These are phyloP conservation scores for Cyprinodon diabolis DNA, from an alignment of 2,797 vertebrate genomes.

Conservation along the genomic window DNA sequence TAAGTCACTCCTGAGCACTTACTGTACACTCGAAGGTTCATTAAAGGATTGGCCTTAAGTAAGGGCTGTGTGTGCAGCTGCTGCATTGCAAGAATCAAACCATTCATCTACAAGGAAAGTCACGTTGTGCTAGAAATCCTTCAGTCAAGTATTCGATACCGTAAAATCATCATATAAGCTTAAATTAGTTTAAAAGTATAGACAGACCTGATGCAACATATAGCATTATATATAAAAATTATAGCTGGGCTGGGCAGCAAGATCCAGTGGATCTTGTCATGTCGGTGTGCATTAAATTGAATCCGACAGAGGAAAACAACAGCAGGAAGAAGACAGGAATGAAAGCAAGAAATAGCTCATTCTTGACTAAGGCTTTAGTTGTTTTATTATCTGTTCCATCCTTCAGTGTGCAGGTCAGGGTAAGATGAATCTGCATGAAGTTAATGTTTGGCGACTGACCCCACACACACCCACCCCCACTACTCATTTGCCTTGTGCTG, in stretches of 20 bases:
- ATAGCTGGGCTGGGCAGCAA: not conserved
- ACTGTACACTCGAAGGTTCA: constrained; percentile 70
- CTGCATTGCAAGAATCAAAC: constrained; percentile 45
- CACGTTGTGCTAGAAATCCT: not conserved
- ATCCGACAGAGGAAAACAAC: constrained; percentile 4
- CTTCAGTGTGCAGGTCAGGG: constrained; percentile 33
- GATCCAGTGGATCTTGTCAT: not conserved
- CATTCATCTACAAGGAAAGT: constrained; percentile 33
- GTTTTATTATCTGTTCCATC: constrained; percentile 16
- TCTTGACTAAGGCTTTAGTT: constrained; percentile 1
- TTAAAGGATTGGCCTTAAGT: constrained; percentile 59
- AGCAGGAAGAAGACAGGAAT: not conserved
- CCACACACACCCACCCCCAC: constrained; percentile 35
- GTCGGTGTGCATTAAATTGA: not conserved
- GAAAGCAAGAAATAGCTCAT: constrained; percentile 1
- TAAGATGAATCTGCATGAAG: constrained; percentile 29
- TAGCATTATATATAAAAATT: not conserved
- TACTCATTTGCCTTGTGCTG: constrained; percentile 38
- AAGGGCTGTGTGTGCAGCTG: constrained; percentile 60
- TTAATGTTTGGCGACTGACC: constrained; percentile 25
- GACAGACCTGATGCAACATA: not conserved
- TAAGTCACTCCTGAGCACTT: constrained; percentile 67
- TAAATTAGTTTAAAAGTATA: not conserved
- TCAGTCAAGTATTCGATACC: not conserved
- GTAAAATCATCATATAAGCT: not conserved